Percentiles rank a stretch among this genome's conserved stretches.
These are phyloP conservation scores for Drosophila pegasa DNA, from an alignment of 2,888 invertebrate species.

Conservation along the genomic window DNA sequence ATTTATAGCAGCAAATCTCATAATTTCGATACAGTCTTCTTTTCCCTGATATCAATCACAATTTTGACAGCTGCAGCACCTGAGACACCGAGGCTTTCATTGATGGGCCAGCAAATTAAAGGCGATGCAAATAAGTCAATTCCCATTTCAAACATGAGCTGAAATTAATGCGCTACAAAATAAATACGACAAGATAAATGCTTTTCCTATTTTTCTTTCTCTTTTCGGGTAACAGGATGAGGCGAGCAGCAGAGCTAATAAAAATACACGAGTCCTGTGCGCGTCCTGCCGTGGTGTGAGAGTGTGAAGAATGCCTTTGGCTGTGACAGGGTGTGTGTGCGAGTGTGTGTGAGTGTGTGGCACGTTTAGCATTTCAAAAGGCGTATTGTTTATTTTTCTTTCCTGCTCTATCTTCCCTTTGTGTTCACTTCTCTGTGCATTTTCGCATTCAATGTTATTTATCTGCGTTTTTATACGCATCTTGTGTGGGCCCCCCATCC, in stretches of 20 bases:
- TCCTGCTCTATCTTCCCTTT: slow-evolving; percentile 23
- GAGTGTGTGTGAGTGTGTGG: slow-evolving; percentile 37
- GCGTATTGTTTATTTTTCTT: slow-evolving; percentile 67
- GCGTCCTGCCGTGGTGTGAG: slow-evolving; percentile 62
- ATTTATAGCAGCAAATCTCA: slow-evolving; percentile 52
- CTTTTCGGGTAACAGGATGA: slow-evolving; percentile 60
- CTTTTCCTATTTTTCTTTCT: slow-evolving; percentile 31
- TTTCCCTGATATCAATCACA: slow-evolving; percentile 62
- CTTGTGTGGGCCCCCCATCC: slow-evolving; percentile 2
- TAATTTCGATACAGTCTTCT: slow-evolving; percentile 41
- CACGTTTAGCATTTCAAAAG: slow-evolving; percentile 80
- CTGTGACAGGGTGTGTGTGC: slow-evolving; percentile 20
- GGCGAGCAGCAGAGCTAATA: slow-evolving; percentile 54
- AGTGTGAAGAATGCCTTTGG: slow-evolving; percentile 64
- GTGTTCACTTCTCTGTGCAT: slow-evolving; percentile 38
- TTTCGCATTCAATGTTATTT: slow-evolving; percentile 73
- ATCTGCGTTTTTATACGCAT: slow-evolving; percentile 56
- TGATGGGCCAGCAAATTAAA: slow-evolving; percentile 69
- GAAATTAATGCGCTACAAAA: slow-evolving; percentile 75
- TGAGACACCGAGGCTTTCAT: slow-evolving; percentile 45
- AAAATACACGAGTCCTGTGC: slow-evolving; percentile 69
- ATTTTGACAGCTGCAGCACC: slow-evolving; percentile 64
- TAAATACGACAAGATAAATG: slow-evolving; percentile 80
- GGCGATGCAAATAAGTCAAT: slow-evolving; percentile 78
- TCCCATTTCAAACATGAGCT: slow-evolving; percentile 63